Evolutionary conservation across 2,113 vertebrate species (phyloP), one percentile per base, ranked within the genome.

Genomic region (Dicaeum eximium): DNA sequence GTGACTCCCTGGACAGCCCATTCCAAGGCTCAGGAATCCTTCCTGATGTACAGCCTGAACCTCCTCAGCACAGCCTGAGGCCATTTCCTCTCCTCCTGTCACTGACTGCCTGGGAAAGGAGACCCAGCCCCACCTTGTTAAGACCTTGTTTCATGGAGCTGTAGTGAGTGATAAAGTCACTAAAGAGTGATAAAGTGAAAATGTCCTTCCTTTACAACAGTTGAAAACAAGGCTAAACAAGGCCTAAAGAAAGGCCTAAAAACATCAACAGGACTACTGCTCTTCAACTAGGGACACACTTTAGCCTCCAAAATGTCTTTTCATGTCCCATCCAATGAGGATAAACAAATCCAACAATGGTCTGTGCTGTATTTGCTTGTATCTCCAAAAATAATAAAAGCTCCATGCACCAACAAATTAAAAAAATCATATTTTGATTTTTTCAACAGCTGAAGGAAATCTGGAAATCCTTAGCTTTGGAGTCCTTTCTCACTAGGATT

Each of bases 321-420:
- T 77, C 40, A 11, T 11, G 2, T n/a, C 11, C 23, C 16, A 42
- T 40, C 13, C 33, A 60, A 45, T 19, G 7, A 64, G 15, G 8
- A 69, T 22, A 67, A 94, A 47, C 3, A 80, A 54, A 48, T 13
- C 2, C 7, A 61, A 2, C 5, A 35, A n/a, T 42, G 7, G 1
- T 66, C 7, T 53, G 7, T 38, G 12, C 10, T 62, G 4, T n/a
- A 64, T 58, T 54, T 77, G 1, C 10, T n/a, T 47, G 9, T 65
- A 54, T 54, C 5, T 50, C 13, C 15, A 72, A 78, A 88, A 60
- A 16, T 4, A 7, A 33, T 21, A 19, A 35, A 50, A 17, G 4
- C 1, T 2, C 4, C 21, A 58, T 30, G 5, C 4, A 13, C 4
- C 3, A 54, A n/a, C 4, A 88, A 50, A 33, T 9, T 0, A 60